Base-by-base conservation (phyloP, 1,140 invertebrate genomes). In the Orussus abietinus region DNA sequence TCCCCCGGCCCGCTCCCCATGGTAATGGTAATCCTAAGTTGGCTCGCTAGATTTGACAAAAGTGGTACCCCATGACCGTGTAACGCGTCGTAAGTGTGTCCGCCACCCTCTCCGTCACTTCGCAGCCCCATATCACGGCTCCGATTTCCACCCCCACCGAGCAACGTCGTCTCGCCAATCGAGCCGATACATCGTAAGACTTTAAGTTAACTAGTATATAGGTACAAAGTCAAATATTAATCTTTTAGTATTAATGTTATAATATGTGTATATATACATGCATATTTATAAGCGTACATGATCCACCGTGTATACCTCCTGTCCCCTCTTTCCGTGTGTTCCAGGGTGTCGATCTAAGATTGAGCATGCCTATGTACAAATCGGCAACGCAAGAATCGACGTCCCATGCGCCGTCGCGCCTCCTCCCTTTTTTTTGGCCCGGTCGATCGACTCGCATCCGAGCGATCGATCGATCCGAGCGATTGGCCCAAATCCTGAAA, bases 321-420 rank as follows among this genome's bases (percentile, higher is more conserved):
- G 45, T 38, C 5, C 12, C 15, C 21, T 34, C 42, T 48, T 47
- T 35, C 36, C 28, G 6, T 45, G 43, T n/a, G n/a, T n/a, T n/a
- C n/a, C n/a, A n/a, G 44, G n/a, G 14, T 30, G 29, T 25, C 50
- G 51, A 51, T 49, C 52, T 62, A 62, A 53, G 55, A 62, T 65
- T 61, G 60, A 61, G 57, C 64, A 69, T 66, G 66, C 62, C 58
- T 68, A 69, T 66, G 42, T 69, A 69, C 64, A 69, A 55, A 67
- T 64, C 60, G 59, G 57, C 64, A 65, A 55, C 58, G 54, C 51
- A 64, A 64, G 61, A 49, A 53, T 55, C 43, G 26, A 56, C 35
- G 34, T 42, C 38, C n/a, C n/a, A n/a, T n/a, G n/a, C n/a, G n/a
- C n/a, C n/a, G n/a, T n/a, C n/a, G n/a, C n/a, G n/a, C n/a, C n/a